Conservation (phyloP, 2,797 vertebrate species). For the Eidolon dupreanum region DNA sequence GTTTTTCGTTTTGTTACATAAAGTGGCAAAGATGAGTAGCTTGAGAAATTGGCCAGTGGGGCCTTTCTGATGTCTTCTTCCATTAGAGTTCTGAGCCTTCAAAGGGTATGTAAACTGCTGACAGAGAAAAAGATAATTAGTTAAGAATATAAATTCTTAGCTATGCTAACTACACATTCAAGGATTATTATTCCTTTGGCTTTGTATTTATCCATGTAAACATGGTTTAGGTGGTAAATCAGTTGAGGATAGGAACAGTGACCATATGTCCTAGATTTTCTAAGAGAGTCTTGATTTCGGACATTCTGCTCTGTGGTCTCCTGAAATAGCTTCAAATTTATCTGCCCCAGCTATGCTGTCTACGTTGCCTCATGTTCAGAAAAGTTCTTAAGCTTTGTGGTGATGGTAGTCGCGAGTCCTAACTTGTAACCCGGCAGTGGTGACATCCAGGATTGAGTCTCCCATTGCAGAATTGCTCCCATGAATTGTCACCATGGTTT, state of each 20-base stretch:
- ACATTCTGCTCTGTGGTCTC: background rate
- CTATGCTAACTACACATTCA: background rate
- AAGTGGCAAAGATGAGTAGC: background rate
- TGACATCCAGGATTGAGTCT: background rate
- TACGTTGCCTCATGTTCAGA: background rate
- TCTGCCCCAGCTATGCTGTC: background rate
- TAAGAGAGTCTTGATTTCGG: background rate
- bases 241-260: background rate
- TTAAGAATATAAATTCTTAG: background rate
- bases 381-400: background rate
- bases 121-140: background rate
- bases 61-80: background rate
- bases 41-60: background rate
- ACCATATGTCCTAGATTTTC: background rate
- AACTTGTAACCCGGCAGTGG: background rate
- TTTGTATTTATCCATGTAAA: background rate
- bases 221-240: background rate
- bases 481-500: background rate
- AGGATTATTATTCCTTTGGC: background rate
- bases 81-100: background rate
- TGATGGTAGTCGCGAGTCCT: background rate
- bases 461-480: background rate
- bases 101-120: background rate
- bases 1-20: conserved; percentile 22
- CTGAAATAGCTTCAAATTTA: background rate